phyloP scores from a whole-genome alignment of 2,888 invertebrate genomes.

The Lasioglossum villosulum region DNA sequence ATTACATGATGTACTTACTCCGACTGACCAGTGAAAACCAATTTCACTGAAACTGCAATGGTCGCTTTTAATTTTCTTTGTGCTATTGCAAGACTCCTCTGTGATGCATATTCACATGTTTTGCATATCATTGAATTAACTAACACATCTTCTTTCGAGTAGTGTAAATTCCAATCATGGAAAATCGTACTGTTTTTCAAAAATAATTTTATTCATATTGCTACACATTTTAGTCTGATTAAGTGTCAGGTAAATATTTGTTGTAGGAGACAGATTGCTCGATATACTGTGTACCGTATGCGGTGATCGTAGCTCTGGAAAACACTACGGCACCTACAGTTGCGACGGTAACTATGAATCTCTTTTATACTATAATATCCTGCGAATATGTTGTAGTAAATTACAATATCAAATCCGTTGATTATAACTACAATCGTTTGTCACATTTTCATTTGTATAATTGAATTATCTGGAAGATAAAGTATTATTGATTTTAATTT shows the following conservation, averaged over 20 bases:
- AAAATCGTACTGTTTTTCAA: neutral
- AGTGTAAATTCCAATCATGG: neutral
- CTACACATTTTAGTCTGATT: conserved; percentile 14
- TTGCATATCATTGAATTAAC: neutral
- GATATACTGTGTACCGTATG: conserved; percentile 99
- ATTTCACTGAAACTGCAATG: neutral
- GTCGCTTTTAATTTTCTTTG: neutral
- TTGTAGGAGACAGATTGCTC: conserved; percentile 96
- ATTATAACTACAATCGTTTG: neutral
- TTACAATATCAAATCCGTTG: conserved; percentile 35
- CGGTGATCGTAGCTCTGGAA: conserved; percentile 99
- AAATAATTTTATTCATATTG: neutral
- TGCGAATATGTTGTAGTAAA: neutral
- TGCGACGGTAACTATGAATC: conserved; percentile 93
- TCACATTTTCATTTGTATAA: conserved; percentile 20
- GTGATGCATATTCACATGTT: neutral
- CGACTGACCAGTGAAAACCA: neutral
- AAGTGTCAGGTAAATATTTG: conserved; percentile 43
- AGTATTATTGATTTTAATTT: neutral
- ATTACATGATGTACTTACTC: too few species aligned
- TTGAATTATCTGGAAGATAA: neutral
- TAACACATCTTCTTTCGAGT: neutral
- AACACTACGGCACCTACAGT: conserved; percentile 99
- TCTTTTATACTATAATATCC: conserved; percentile 30
- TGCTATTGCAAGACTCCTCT: neutral